These are phyloP conservation scores for Drosophila engyochracea DNA, from an alignment of 2,888 invertebrate species.

Conservation along the genomic window DNA sequence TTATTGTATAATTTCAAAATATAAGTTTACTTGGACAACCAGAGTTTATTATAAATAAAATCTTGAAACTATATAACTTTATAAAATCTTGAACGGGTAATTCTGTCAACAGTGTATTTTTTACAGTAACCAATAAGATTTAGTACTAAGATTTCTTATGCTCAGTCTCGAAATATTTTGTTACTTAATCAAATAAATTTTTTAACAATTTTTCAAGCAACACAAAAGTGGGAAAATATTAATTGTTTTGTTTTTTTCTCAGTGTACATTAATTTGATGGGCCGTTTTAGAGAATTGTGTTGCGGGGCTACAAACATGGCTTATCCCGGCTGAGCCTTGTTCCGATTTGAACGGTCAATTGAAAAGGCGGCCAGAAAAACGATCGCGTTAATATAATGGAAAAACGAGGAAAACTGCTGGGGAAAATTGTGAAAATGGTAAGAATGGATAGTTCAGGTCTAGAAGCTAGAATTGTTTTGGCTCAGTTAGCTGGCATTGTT, in stretches of 20 bases:
- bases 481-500: conserved; percentile 54
- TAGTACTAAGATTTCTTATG: background rate
- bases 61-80: background rate
- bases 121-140: background rate
- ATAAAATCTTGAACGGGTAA: background rate
- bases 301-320: conserved; percentile 73
- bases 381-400: conserved; percentile 60
- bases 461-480: conserved; percentile 13
- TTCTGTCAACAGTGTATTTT: background rate
- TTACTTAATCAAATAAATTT: background rate
- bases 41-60: background rate
- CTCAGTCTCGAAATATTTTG: background rate
- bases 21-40: background rate
- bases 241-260: background rate
- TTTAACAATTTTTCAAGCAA: background rate
- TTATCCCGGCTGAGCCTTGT: conserved; percentile 83
- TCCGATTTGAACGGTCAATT: conserved; percentile 83
- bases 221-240: background rate
- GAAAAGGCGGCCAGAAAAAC: conserved; percentile 77
- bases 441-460: background rate
- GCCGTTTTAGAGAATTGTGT: conserved; percentile 33
- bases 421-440: conserved; percentile 4
- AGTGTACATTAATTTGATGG: conserved; percentile 5
- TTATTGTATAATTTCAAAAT: background rate
- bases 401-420: conserved; percentile 19